Evolutionary conservation across 2,797 vertebrate genomes (phyloP).

Genomic region (Anolis apletophallus): DNA sequence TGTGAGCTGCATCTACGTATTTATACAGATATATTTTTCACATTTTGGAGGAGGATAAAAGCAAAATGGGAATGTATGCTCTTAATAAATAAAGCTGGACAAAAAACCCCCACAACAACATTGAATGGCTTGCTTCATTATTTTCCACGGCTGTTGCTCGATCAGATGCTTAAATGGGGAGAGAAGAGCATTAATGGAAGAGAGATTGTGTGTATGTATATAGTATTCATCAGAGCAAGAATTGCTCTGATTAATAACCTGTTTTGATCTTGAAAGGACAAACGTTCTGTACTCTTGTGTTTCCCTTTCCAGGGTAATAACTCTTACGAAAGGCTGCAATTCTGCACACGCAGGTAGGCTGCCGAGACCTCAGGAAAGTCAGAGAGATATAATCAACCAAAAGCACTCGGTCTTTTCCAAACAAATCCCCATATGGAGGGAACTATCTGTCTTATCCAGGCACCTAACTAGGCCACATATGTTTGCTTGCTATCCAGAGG

Average conservation of each 20-base stretch:
- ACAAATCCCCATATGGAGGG: neutral
- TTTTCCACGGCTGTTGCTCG: conserved; percentile 32
- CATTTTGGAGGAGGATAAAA: conserved; percentile 1
- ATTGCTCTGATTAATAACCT: conserved; percentile 35
- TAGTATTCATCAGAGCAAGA: neutral
- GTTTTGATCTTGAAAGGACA: neutral
- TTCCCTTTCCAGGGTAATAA: neutral
- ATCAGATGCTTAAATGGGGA: neutral
- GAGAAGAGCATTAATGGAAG: neutral
- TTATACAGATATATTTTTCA: neutral
- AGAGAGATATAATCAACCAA: conserved; percentile 14
- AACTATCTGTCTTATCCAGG: conserved; percentile 1
- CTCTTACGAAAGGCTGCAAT: neutral
- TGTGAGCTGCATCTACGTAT: neutral
- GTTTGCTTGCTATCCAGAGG: conserved; percentile 52
- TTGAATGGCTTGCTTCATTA: conserved; percentile 22
- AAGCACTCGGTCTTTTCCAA: conserved; percentile 38
- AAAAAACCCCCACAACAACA: conserved; percentile 36
- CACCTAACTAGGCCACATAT: neutral
- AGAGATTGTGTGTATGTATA: neutral
- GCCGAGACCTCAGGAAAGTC: neutral
- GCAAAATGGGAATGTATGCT: neutral
- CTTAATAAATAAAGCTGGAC: neutral
- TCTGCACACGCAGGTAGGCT: neutral
- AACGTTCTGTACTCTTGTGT: neutral